Conservation (phyloP, 23 tunicate species). For the Oikopleura vanhoeffeni region DNA sequence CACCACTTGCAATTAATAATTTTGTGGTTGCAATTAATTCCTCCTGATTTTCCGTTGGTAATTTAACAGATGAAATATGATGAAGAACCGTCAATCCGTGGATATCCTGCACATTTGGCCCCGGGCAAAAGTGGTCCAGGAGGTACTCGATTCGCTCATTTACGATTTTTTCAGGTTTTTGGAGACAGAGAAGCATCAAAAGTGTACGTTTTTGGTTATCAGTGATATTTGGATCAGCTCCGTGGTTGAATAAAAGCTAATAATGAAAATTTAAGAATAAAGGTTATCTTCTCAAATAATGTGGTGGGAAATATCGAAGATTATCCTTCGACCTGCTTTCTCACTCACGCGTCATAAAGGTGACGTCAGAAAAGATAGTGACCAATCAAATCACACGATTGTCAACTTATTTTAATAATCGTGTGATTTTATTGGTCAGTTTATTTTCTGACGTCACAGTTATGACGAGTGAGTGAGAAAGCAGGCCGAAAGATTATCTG, state of each 20-base stretch:
- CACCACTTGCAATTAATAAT: neutral
- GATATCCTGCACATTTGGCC: neutral
- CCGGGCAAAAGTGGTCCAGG: neutral
- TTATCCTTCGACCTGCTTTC: no score
- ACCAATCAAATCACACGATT: no score
- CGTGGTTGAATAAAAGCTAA: constrained; percentile 42
- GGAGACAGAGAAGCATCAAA: constrained; percentile 26
- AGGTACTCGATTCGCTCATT: neutral
- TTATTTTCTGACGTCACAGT: no score
- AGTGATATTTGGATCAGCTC: constrained; percentile 54
- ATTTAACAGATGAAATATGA: neutral
- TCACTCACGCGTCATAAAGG: no score
- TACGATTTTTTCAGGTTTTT: neutral
- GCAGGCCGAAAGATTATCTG: no score
- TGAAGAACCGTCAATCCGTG: neutral
- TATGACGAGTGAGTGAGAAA: no score
- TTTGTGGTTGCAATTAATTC: neutral
- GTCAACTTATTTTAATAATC: no score
- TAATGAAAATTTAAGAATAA: no score
- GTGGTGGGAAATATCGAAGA: no score
- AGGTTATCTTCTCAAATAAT: no score
- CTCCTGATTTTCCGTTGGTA: neutral
- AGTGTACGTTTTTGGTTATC: constrained; percentile 87
- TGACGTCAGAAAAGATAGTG: no score
- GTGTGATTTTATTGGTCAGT: no score